Evolutionary conservation across 2,888 invertebrate species (phyloP), one percentile per base, ranked within the genome.

Genomic region (Nymphalis urticae): DNA sequence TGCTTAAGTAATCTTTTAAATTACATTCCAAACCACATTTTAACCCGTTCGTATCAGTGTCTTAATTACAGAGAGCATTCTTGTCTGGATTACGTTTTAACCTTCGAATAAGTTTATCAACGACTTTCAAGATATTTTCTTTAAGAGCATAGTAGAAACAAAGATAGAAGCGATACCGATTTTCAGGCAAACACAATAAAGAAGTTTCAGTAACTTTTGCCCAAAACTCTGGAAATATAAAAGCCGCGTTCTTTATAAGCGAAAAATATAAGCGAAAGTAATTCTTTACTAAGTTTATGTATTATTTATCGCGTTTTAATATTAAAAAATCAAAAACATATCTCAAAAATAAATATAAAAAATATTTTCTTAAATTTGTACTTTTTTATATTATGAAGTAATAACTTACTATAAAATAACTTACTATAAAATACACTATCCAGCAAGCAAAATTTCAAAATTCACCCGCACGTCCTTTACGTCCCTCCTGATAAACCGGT

Each of bases 171-270:
- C 27, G 32, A 62, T 50, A 62, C 42, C 58, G 50, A 58, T 65
- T 58, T 69, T 54, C 48, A n/a, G 9, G 56, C 19, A 65, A 69
- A 69, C 27, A 66, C 62, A 69, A 62, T 62, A 51, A 62, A 65
- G 54, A 65, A 62, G 21, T 68, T 68, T 60, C 13, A 13, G 47
- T 50, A 64, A 68, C 68, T 64, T 68, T 53, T 56, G 27, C 54
- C 64, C 17, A 13, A 68, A 64, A 64, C 64, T 68, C 60, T 36
- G 32, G 64, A 61, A 51, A 64, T 64, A 51, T 54, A 50, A n/a
- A n/a, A 68, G 59, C 21, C 42, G 50, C 32, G 51, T 60, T 60
- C 64, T 64, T 60, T 61, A 56, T 48, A 48, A 61, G 64, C 50
- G 60, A 54, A 61, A 54, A 61, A 54, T 51, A 48, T 60, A 54